Base-by-base conservation (phyloP, 2,888 invertebrate genomes). In the Lepidocyrtinus sp. region DNA sequence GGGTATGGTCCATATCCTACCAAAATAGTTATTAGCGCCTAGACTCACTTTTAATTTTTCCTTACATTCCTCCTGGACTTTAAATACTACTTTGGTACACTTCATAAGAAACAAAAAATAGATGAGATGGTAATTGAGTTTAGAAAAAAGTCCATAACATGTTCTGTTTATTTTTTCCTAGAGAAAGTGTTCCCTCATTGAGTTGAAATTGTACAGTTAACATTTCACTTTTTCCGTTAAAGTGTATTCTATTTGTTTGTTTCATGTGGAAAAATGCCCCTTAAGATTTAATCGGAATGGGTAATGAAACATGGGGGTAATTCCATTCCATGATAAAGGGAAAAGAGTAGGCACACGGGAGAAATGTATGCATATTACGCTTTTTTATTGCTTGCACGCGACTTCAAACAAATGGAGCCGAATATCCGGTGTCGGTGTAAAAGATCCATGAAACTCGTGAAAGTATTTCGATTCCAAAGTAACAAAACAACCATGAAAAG, bases 101-200 rank as follows among this genome's bases (percentile, higher is more conserved):
- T 36, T 5, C 36, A 36, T 5, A 36, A 36, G 36, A 7, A 36
- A 36, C 12, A 12, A 36, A 36, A 12, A 36, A 36, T 36, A 36
- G 3, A 69, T 17, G 63, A 64, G 64, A 25, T 26, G 50, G 55
- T 73, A 73, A 73, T 73, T 50, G 55, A 73, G 64, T 73, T 73
- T 50, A 26, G 24, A 19, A 27, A 55, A 15, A 24, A 24, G 9
- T 17, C 19, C 19, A 24, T 36, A 65, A 36, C 36, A 36, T 12
- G 12, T 36, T 36, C 5, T 36, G 36, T 12, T 36, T 36, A 36
- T 36, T 36, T 7, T 36, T 36, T 36, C 5, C 36, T 12, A 36
- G 36, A 12, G 12, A 36, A 36, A 12, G 36, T n/a, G n/a, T n/a
- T n/a, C n/a, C n/a, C n/a, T n/a, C n/a, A n/a, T 36, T 12, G 5